Evolutionary conservation across 1,140 invertebrate species (phyloP).

Genomic region (honey bee (Apis mellifera)): DNA sequence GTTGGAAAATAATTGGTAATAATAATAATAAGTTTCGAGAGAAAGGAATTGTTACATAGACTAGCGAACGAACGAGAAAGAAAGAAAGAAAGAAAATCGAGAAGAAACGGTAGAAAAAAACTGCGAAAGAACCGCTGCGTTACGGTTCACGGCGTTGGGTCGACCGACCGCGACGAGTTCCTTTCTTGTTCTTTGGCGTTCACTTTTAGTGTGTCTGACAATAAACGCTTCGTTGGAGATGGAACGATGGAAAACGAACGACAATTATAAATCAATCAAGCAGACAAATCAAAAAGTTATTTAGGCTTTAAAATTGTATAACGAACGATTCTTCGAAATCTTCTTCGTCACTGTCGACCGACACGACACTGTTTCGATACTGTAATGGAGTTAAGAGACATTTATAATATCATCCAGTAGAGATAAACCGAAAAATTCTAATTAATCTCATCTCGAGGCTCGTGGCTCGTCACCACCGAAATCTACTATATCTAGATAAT

Average conservation of each 20-base stretch:
- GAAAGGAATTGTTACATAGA: neutral
- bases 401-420: constrained; percentile 34
- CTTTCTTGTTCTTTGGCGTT: constrained; percentile 6
- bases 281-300: constrained; percentile 50
- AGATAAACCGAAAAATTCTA: constrained; percentile 33
- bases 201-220: constrained; percentile 36
- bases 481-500: neutral
- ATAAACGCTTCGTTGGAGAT: constrained; percentile 22
- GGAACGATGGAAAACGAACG: neutral
- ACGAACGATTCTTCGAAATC: neutral
- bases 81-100: neutral
- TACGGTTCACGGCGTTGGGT: constrained; percentile 7
- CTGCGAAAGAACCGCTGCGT: neutral
- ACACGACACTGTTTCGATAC: neutral
- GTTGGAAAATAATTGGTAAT: constrained; percentile 8
- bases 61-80: neutral
- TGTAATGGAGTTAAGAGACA: constrained; percentile 1
- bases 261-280: constrained; percentile 33
- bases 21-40: neutral
- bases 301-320: constrained; percentile 31
- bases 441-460: constrained; percentile 52
- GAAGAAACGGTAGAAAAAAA: neutral
- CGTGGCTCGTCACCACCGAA: constrained; percentile 9
- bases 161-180: constrained; percentile 10
- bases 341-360: neutral